Conservation (phyloP, 2,113 vertebrate species). For the Corythornis cristatus region DNA sequence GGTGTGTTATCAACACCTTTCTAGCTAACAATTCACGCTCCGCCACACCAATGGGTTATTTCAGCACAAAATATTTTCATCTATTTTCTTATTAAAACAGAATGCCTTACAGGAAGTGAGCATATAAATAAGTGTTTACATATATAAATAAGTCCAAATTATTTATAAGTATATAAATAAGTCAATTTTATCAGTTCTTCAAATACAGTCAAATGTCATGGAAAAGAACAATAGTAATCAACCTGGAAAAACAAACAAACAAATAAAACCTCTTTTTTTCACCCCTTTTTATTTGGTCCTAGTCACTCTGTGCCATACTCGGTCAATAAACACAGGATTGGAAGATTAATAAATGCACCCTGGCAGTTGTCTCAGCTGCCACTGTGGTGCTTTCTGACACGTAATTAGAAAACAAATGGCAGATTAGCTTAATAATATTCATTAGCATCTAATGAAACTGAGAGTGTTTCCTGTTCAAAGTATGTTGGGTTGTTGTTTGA, state of each 20-base stretch:
- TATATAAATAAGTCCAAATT: too few relatives aligned
- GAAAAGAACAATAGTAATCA: too few relatives aligned
- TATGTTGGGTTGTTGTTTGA: conserved; percentile 68
- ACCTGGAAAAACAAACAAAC: too few relatives aligned
- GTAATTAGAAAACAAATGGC: conserved; percentile 85
- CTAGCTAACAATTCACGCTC: background rate
- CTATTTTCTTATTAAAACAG: background rate
- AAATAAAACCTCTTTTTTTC: too few relatives aligned
- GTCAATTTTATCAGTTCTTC: background rate
- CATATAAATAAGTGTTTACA: too few relatives aligned
- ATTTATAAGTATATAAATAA: background rate
- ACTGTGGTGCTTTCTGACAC: too few relatives aligned
- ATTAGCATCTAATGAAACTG: conserved; percentile 80
- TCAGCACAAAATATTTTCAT: background rate
- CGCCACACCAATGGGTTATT: background rate
- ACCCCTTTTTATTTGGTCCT: too few relatives aligned
- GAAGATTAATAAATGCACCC: too few relatives aligned
- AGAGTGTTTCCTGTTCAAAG: conserved; percentile 75
- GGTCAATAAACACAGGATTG: too few relatives aligned
- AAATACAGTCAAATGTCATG: background rate
- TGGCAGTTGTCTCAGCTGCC: too few relatives aligned
- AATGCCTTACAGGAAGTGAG: background rate
- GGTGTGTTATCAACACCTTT: background rate
- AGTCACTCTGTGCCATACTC: too few relatives aligned
- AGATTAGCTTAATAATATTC: conserved; percentile 86